These are phyloP conservation scores for Sminthurides aquaticus DNA, from an alignment of 2,888 invertebrate genomes.

Conservation along the genomic window DNA sequence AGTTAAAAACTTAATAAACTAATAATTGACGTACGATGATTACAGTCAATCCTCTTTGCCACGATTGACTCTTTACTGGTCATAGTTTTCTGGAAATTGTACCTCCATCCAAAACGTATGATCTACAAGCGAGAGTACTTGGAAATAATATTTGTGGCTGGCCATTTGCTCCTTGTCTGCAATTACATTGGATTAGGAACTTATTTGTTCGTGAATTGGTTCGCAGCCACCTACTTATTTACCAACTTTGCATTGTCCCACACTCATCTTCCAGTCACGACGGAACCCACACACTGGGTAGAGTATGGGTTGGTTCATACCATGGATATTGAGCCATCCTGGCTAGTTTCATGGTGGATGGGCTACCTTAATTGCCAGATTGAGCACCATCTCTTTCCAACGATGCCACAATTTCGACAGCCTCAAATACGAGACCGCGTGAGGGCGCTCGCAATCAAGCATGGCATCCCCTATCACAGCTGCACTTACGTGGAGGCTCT, in stretches of 20 bases:
- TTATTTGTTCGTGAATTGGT: slow-evolving; percentile 30
- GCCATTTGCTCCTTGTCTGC: slow-evolving; percentile 30
- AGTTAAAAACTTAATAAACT: no score
- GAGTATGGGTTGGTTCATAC: slow-evolving; percentile 21
- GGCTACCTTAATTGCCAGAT: no score
- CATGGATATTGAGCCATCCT: no score
- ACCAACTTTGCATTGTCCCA: slow-evolving; percentile 37
- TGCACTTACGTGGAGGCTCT: slow-evolving; percentile 11
- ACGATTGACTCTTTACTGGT: no score
- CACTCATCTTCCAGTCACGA: slow-evolving; percentile 33
- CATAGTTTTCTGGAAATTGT: slow-evolving; percentile 32
- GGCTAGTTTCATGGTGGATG: no score
- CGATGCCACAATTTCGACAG: no score
- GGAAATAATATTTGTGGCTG: slow-evolving; percentile 30
- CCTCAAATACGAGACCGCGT: no score
- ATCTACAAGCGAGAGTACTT: slow-evolving; percentile 23
- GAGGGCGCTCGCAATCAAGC: slow-evolving; percentile 7
- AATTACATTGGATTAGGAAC: slow-evolving; percentile 28
- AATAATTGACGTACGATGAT: no score
- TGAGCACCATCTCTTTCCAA: no score
- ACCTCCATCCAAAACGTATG: slow-evolving; percentile 31
- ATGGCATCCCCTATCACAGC: slow-evolving; percentile 13
- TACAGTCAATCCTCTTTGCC: no score
- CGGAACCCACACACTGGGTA: no score
- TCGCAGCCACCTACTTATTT: slow-evolving; percentile 34